Percentiles rank a stretch among this genome's conserved stretches.
These are phyloP conservation scores for Drosophila willistoni DNA, from an alignment of 1,140 invertebrate genomes.

Conservation along the genomic window DNA sequence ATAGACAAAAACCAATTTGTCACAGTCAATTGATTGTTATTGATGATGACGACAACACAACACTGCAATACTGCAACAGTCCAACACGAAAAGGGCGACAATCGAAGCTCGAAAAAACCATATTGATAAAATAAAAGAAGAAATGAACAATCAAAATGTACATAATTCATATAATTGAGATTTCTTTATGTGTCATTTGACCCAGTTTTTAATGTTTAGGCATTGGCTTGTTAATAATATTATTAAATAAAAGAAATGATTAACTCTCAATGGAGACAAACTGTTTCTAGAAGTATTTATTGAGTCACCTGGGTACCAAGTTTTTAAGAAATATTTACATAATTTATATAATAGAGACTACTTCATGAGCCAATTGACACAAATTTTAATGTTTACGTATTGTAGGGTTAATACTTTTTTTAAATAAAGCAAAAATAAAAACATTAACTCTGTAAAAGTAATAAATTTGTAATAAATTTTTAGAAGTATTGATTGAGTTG, in stretches of 20 bases:
- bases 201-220: constrained; percentile 36
- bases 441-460: neutral
- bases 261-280: no score
- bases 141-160: constrained; percentile 1
- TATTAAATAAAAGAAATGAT: constrained; percentile 4
- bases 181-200: constrained; percentile 58
- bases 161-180: constrained; percentile 48
- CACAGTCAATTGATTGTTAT: constrained; percentile 78
- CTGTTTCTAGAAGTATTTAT: no score
- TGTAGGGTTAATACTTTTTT: no score
- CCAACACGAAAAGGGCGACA: constrained; percentile 30
- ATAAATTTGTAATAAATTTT: constrained; percentile 18
- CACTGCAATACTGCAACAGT: constrained; percentile 35
- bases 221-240: constrained; percentile 53
- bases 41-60: constrained; percentile 45
- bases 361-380: no score
- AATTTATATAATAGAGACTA: no score
- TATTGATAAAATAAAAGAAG: neutral
- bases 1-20: constrained; percentile 56
- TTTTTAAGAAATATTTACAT: no score
- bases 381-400: no score
- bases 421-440: no score
- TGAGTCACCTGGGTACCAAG: no score
- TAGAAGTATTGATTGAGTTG: neutral
- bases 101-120: constrained; percentile 6